Conservation (phyloP, 2,113 vertebrate species). For the Crotalus viridis region DNA sequence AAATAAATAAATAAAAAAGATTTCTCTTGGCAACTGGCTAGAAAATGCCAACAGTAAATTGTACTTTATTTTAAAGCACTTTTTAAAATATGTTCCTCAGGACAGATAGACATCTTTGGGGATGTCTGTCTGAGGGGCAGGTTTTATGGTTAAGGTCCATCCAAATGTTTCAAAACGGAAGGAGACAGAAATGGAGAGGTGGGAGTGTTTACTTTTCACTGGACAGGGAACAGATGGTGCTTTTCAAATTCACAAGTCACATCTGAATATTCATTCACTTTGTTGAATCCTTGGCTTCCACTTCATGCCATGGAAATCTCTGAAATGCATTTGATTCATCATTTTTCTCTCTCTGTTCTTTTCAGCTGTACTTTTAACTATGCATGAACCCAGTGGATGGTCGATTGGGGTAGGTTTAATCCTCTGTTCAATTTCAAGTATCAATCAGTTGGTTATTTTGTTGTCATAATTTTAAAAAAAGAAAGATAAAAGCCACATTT, state of each 20-base stretch:
- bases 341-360: conserved; percentile 8
- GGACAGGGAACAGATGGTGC: conserved; percentile 23
- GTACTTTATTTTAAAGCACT: neutral
- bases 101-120: neutral
- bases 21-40: conserved; percentile 4
- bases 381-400: neutral
- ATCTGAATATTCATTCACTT: conserved; percentile 27
- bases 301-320: neutral
- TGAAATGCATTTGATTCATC: neutral
- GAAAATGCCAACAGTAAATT: conserved; percentile 34
- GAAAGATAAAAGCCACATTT: neutral
- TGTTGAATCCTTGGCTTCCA: conserved; percentile 7
- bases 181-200: neutral
- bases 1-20: neutral
- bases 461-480: conserved; percentile 1
- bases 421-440: conserved; percentile 22
- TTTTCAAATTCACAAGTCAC: conserved; percentile 17
- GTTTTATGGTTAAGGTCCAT: neutral
- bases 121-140: neutral
- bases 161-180: conserved; percentile 12
- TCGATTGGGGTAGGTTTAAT: neutral
- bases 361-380: conserved; percentile 25
- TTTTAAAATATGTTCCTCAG: conserved; percentile 12
- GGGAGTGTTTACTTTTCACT: neutral
- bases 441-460: conserved; percentile 20